Conservation (phyloP, 2,113 vertebrate species). For the Alethe castanea region DNA sequence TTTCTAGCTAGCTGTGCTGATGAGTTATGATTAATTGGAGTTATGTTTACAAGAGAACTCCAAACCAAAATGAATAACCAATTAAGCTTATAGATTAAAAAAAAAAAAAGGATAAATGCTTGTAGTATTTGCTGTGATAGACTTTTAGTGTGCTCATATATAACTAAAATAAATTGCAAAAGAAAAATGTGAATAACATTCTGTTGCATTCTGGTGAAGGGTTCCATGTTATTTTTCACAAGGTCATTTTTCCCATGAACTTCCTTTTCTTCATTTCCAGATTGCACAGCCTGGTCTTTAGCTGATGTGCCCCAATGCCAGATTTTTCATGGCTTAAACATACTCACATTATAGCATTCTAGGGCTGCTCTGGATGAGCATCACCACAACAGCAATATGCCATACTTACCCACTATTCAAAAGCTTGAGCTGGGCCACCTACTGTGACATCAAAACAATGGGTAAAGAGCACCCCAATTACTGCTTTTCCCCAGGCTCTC, state of each 20-base stretch:
- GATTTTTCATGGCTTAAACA: neutral
- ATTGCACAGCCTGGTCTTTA: neutral
- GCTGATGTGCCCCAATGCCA: neutral
- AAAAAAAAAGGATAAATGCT: neutral
- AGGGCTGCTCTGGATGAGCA: neutral
- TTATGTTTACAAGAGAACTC: neutral
- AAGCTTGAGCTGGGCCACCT: neutral
- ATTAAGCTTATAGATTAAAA: neutral
- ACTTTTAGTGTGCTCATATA: neutral
- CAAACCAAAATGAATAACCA: neutral
- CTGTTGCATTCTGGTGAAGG: neutral
- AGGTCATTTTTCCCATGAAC: neutral
- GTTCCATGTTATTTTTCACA: neutral
- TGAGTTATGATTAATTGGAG: neutral
- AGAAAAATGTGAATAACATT: neutral
- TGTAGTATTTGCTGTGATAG: neutral
- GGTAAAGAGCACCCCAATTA: neutral
- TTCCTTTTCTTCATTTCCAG: neutral
- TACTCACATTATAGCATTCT: neutral
- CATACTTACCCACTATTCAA: neutral
- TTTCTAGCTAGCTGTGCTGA: slow-evolving; percentile 19
- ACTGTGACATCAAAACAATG: neutral
- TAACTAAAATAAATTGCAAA: neutral
- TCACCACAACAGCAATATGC: neutral
- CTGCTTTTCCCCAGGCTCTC: neutral